A percentile compares a stretch with the other conserved stretches of the same genome.
These are phyloP conservation scores for Cherax quadricarinatus DNA, from an alignment of 1,140 invertebrate genomes.

Conservation along the genomic window DNA sequence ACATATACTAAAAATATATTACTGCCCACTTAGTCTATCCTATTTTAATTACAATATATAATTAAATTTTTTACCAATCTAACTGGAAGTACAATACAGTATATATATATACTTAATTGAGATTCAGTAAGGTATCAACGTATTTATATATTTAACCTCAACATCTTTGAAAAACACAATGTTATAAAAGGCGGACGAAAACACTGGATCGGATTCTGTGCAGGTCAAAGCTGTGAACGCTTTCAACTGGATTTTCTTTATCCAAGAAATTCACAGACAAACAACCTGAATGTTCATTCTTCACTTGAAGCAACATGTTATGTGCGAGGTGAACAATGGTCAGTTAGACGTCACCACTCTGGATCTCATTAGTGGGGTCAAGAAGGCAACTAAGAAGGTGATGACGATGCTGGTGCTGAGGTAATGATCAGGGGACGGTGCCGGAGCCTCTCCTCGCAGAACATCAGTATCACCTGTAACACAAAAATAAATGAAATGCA, in stretches of 20 bases:
- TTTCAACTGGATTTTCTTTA: background rate
- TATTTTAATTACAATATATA: no score
- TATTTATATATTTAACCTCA: no score
- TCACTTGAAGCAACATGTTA: background rate
- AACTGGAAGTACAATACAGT: no score
- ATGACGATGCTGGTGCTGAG: conserved; percentile 28
- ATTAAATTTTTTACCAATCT: no score
- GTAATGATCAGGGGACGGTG: background rate
- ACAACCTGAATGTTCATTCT: background rate
- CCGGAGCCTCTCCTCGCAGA: conserved; percentile 42
- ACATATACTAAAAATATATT: no score
- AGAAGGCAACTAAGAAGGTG: conserved; percentile 36
- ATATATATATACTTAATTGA: no score
- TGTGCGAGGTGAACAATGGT: background rate
- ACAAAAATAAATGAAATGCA: background rate
- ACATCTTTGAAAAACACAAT: no score
- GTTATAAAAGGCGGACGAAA: background rate
- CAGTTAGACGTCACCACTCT: background rate
- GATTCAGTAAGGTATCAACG: no score
- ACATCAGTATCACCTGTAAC: conserved; percentile 60
- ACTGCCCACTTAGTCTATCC: no score
- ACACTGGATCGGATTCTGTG: background rate
- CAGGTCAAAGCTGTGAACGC: background rate
- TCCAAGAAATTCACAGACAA: background rate
- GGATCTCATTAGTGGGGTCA: conserved; percentile 59